phyloP scores from a whole-genome alignment of 2,888 invertebrate species.

The Heliconius ismenius region DNA sequence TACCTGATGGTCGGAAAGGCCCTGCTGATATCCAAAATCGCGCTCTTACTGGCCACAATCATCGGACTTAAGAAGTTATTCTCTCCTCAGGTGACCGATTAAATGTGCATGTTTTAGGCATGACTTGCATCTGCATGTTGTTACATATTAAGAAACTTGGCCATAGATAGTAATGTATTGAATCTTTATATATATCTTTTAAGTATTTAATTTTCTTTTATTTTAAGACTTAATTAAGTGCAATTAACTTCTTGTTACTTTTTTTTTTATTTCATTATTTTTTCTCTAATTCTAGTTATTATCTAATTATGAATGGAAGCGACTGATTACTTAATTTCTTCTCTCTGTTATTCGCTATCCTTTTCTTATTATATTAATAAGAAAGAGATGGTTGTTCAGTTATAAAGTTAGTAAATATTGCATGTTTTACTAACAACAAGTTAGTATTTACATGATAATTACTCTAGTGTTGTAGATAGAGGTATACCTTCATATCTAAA shows the following conservation, averaged over 20 bases:
- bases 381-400: constrained; percentile 24
- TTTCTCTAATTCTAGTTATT: not conserved
- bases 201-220: not conserved
- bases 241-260: not conserved
- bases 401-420: not conserved
- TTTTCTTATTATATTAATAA: constrained; percentile 41
- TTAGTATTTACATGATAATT: constrained; percentile 22
- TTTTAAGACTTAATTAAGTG: not conserved
- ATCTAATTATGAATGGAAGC: not conserved
- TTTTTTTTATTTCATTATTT: not conserved
- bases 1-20: constrained; percentile 92
- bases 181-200: not conserved
- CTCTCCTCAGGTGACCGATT: constrained; percentile 83
- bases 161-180: not conserved
- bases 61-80: constrained; percentile 92
- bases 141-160: not conserved
- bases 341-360: not conserved
- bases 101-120: constrained; percentile 38
- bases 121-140: constrained; percentile 30
- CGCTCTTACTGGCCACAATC: constrained; percentile 89
- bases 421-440: constrained; percentile 17
- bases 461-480: not conserved
- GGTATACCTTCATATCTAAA: no score
- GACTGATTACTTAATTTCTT: not conserved
- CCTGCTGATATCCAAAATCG: constrained; percentile 91